Conservation (phyloP, 2,113 vertebrate species). For the Stigmatopora argus region DNA sequence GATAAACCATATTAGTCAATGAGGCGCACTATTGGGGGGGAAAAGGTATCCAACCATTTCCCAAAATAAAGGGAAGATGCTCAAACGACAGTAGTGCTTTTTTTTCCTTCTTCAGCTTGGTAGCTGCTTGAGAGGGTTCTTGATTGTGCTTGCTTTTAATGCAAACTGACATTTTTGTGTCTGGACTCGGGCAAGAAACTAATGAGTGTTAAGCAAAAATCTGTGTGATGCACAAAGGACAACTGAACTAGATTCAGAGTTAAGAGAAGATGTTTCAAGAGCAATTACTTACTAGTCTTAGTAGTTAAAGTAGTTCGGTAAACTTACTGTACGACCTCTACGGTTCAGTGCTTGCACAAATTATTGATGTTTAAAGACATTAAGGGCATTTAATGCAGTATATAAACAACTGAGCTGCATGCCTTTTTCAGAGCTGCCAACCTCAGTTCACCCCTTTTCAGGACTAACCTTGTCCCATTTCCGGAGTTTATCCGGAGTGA, state of each 20-base stretch:
- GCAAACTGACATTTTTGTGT: slow-evolving; percentile 7
- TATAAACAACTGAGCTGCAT: too few relatives aligned
- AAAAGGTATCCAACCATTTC: not conserved
- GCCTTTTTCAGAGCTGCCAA: too few relatives aligned
- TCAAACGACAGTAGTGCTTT: not conserved
- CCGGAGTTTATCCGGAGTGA: too few relatives aligned
- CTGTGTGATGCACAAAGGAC: slow-evolving; percentile 2
- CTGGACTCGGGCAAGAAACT: slow-evolving; percentile 15
- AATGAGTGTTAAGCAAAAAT: slow-evolving; percentile 10
- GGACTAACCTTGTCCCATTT: too few relatives aligned
- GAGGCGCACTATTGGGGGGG: not conserved
- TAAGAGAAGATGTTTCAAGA: not conserved
- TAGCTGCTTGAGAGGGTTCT: slow-evolving; percentile 1
- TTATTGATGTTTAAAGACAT: too few relatives aligned
- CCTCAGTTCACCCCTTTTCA: too few relatives aligned
- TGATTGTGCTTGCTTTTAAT: slow-evolving; percentile 6
- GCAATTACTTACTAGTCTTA: slow-evolving; percentile 14
- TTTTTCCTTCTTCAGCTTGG: not conserved
- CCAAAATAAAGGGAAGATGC: not conserved
- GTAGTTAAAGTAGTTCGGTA: not conserved
- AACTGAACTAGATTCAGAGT: slow-evolving; percentile 8
- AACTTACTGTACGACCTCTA: too few relatives aligned
- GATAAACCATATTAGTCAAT: slow-evolving; percentile 1
- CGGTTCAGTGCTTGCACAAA: too few relatives aligned
- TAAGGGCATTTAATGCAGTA: too few relatives aligned